Conservation (phyloP, 2,113 vertebrate genomes). For the Toxostoma redivivum region DNA sequence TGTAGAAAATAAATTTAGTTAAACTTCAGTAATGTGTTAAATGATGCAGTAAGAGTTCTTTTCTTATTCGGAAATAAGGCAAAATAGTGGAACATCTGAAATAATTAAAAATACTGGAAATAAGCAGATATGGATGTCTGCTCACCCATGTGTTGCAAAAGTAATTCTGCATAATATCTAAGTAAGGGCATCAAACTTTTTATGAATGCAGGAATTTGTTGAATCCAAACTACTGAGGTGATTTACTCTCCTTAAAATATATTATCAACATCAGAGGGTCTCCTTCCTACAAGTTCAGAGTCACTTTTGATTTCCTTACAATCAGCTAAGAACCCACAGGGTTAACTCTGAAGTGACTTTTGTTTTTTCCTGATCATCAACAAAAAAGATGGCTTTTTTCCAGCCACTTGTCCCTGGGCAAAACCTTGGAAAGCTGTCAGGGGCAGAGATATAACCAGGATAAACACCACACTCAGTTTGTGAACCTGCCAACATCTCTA, state of each 20-base stretch:
- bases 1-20: not conserved
- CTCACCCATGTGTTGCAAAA: fast-evolving
- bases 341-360: not conserved
- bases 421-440: not conserved
- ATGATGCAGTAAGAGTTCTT: fast-evolving
- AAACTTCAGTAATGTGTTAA: not conserved
- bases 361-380: not conserved
- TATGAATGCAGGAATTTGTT: not conserved
- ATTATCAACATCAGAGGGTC: not conserved
- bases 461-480: not conserved
- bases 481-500: not conserved
- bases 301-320: fast-evolving
- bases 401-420: not conserved
- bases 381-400: not conserved
- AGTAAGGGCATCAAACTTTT: not conserved
- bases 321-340: not conserved
- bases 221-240: not conserved
- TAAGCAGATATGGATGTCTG: not conserved
- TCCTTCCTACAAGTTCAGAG: not conserved
- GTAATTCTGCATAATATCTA: not conserved
- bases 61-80: not conserved
- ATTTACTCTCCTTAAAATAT: not conserved
- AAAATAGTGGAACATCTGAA: not conserved
- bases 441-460: not conserved
- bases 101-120: not conserved